Conservation (phyloP, 2,888 invertebrate species). For the Germaria angustata region DNA sequence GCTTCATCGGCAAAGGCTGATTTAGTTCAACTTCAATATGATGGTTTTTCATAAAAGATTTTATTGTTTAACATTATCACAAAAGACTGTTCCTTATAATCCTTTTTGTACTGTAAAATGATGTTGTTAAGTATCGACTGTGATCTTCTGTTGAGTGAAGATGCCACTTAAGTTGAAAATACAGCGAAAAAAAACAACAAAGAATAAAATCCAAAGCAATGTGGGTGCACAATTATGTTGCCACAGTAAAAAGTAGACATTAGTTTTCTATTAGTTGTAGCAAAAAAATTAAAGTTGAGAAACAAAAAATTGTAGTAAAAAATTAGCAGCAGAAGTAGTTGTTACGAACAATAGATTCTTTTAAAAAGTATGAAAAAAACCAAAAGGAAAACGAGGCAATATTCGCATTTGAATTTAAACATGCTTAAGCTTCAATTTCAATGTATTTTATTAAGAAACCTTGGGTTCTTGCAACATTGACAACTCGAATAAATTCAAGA, state of each 20-base stretch:
- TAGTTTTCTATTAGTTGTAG: constrained; percentile 62
- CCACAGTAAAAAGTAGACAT: constrained; percentile 57
- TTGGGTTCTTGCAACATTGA: constrained; percentile 45
- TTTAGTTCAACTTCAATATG: no score
- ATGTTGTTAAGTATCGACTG: constrained; percentile 23
- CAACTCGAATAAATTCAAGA: constrained; percentile 39
- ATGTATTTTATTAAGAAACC: constrained; percentile 52
- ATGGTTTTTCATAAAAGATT: no score
- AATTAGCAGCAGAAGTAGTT: constrained; percentile 49
- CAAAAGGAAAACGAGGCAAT: constrained; percentile 18
- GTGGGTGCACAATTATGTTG: constrained; percentile 67
- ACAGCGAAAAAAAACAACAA: neutral
- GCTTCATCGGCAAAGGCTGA: no score
- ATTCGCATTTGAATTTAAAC: constrained; percentile 41
- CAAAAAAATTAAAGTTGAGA: constrained; percentile 2
- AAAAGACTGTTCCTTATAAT: neutral
- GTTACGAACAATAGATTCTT: neutral
- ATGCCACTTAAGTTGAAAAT: constrained; percentile 47
- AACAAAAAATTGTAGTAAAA: neutral
- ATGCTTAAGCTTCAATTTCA: constrained; percentile 57
- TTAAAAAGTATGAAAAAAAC: neutral
- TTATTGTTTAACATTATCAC: no score
- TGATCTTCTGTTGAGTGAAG: constrained; percentile 45
- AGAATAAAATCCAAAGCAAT: constrained; percentile 34
- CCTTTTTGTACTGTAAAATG: neutral